Conservation (phyloP, 2,113 vertebrate genomes). For the Canis aureus region DNA sequence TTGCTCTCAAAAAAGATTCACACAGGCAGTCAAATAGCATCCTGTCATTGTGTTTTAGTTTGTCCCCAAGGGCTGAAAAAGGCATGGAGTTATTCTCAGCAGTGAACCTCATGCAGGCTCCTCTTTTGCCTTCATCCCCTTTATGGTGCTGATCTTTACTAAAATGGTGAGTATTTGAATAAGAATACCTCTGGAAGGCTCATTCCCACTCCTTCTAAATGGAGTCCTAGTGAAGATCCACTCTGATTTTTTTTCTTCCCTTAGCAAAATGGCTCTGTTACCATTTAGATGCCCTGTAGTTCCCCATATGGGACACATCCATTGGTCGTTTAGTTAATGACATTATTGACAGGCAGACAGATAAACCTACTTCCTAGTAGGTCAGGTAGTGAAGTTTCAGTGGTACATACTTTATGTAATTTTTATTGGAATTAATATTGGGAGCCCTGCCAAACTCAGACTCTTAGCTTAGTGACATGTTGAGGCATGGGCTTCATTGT, state of each 20-base stretch:
- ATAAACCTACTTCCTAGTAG: not conserved
- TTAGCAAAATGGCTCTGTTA: not conserved
- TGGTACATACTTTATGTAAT: rapidly evolving
- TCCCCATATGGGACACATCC: not conserved
- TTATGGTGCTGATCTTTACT: not conserved
- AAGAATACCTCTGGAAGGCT: not conserved
- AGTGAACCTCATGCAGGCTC: not conserved
- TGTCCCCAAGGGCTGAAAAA: not conserved
- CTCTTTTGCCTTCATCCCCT: not conserved
- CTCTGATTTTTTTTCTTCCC: not conserved
- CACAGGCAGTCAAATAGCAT: not conserved
- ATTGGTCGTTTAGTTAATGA: not conserved
- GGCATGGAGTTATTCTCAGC: not conserved
- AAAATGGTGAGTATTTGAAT: not conserved
- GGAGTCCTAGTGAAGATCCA: not conserved
- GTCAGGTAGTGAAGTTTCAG: not conserved
- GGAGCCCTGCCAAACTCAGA: not conserved
- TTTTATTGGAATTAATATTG: not conserved
- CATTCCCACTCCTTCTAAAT: not conserved
- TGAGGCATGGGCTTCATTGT: not conserved
- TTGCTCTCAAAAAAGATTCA: not conserved
- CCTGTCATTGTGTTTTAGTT: not conserved
- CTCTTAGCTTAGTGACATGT: not conserved
- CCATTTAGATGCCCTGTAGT: not conserved
- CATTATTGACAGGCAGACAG: not conserved